Evolutionary conservation across 1,140 invertebrate species (phyloP).

Genomic region (Orchesella cincta): DNA sequence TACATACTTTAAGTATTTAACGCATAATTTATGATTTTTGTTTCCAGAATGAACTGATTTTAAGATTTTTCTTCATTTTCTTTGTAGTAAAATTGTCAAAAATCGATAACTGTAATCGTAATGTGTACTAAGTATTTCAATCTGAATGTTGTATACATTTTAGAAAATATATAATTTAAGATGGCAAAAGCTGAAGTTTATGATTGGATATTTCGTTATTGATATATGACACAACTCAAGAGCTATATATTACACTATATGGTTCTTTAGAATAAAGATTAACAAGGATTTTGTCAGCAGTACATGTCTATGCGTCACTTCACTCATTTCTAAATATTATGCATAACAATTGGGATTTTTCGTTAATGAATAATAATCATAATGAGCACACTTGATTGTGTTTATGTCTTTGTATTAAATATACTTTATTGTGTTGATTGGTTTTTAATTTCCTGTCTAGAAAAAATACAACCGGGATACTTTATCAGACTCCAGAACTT

Average conservation of each 20-base stretch:
- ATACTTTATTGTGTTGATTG: background rate
- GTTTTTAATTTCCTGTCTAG: background rate
- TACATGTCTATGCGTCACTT: too few species aligned
- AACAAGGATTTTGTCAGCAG: slow-evolving; percentile 19
- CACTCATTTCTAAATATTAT: too few species aligned
- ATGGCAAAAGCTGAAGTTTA: too few species aligned
- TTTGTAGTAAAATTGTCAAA: background rate
- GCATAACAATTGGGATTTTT: too few species aligned
- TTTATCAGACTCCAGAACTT: background rate
- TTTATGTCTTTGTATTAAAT: background rate
- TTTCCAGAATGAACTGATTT: background rate
- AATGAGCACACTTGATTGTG: too few species aligned
- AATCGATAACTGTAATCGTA: background rate
- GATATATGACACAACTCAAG: slow-evolving; percentile 15
- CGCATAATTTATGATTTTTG: too few species aligned
- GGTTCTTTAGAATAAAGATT: slow-evolving; percentile 1
- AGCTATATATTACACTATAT: slow-evolving; percentile 14
- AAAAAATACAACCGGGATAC: slow-evolving; percentile 18
- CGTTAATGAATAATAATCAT: too few species aligned
- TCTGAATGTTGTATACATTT: too few species aligned
- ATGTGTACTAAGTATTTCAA: too few species aligned
- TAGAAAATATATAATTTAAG: too few species aligned
- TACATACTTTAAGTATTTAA: too few species aligned
- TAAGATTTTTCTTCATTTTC: background rate
- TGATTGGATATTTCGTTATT: too few species aligned